Conservation (phyloP, 53 echinoderm and acorn worm species). For the Henricia sp. region DNA sequence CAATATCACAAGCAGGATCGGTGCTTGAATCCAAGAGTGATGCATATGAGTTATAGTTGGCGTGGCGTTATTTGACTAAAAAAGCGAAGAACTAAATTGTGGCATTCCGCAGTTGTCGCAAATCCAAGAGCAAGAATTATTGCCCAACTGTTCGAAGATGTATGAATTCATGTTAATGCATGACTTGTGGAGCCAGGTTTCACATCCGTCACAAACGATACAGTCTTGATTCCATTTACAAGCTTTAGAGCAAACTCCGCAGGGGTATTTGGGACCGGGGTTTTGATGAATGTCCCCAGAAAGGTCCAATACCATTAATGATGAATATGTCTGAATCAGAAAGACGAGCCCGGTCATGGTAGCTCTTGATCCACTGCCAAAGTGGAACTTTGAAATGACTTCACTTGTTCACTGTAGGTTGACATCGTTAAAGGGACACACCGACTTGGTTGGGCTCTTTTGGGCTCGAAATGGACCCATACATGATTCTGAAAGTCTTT, state of each 20-base stretch:
- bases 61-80: no score
- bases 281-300: neutral
- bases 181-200: neutral
- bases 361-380: no score
- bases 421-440: no score
- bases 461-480: no score
- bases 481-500: no score
- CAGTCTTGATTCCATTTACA: no score
- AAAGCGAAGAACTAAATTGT: neutral
- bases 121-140: neutral
- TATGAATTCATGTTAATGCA: neutral
- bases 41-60: no score
- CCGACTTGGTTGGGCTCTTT: no score
- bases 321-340: neutral
- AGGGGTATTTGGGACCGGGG: neutral
- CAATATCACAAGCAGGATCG: no score
- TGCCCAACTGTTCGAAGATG: neutral
- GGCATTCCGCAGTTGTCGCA: neutral
- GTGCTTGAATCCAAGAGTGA: no score
- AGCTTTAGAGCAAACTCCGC: neutral
- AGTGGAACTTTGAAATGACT: no score
- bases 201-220: neutral
- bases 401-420: no score
- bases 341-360: neutral
- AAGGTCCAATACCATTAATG: neutral